These are phyloP conservation scores for Felis catus DNA, from an alignment of 2,113 vertebrate genomes.

Conservation along the genomic window DNA sequence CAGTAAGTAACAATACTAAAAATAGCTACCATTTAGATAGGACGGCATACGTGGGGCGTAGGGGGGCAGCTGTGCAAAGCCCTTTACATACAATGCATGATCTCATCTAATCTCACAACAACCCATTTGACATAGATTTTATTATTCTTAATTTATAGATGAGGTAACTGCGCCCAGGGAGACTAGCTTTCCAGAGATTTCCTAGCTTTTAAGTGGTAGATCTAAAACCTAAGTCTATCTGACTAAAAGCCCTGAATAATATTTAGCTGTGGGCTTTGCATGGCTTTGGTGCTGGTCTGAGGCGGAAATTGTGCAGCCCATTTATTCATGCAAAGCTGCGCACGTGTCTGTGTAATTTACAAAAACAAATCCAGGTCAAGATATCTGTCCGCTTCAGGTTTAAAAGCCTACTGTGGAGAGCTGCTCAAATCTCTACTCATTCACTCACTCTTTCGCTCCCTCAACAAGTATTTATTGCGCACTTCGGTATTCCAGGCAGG, in stretches of 20 bases:
- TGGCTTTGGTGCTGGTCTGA: background rate
- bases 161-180: constrained; percentile 28
- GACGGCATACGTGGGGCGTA: no score
- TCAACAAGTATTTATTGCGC: background rate
- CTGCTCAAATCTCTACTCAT: background rate
- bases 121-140: background rate
- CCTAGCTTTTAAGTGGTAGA: background rate
- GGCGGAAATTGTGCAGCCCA: background rate
- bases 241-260: background rate
- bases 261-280: background rate
- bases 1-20: background rate
- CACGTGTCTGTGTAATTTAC: background rate
- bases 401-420: background rate
- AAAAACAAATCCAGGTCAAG: background rate
- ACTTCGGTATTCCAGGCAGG: background rate
- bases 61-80: background rate
- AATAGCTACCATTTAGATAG: background rate
- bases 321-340: background rate
- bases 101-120: background rate
- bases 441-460: background rate
- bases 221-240: background rate
- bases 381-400: background rate
- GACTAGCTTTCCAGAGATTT: background rate
- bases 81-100: background rate
- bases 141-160: constrained; percentile 16